Evolutionary conservation across 2,888 invertebrate genomes (phyloP), one percentile per base, ranked within the genome.

Genomic region (Drosophila fulvimacula): DNA sequence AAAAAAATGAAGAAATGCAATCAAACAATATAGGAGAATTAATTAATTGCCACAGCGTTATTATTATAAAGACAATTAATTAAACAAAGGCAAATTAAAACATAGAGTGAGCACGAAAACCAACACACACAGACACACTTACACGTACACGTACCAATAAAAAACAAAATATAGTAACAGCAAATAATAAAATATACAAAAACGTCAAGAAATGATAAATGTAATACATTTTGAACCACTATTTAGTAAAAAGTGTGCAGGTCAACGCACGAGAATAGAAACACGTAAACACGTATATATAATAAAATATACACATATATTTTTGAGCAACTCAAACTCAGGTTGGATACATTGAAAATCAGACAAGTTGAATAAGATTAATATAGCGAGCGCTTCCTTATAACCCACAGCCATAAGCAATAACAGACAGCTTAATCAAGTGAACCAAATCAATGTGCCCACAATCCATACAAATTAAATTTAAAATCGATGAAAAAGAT

Each of bases 251-350:
- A 24, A 48, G 64, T 64, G 69, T 61, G 84, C 69, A 66, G 60
- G 68, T 68, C 71, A 78, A 66, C 61, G 61, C 76, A 65, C 55
- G 51, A 65, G 65, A 58, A 73, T 42, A 77, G 48, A 69, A 41
- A 72, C 38, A 55, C 64, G 65, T 61, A 61, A 62, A 67, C 65
- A 57, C 66, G 66, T 65, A 72, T 61, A 79, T 62, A 65, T 46
- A 30, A 38, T 48, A 41, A 61, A 42, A 57, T 70, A 65, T 58
- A 78, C 56, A 67, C 56, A 75, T 76, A 51, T 77, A 84, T 86
- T 87, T 87, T 87, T 82, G 86, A 87, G 87, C 82, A 87, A 88
- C 85, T 88, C 89, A 87, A 87, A 88, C 86, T 87, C 86, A 87
- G 86, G 86, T 88, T 87, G 87, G 89, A 88, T 82, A 85, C 85